Evolutionary conservation across 2,113 vertebrate genomes (phyloP).

Genomic region (Rattus rattus): DNA sequence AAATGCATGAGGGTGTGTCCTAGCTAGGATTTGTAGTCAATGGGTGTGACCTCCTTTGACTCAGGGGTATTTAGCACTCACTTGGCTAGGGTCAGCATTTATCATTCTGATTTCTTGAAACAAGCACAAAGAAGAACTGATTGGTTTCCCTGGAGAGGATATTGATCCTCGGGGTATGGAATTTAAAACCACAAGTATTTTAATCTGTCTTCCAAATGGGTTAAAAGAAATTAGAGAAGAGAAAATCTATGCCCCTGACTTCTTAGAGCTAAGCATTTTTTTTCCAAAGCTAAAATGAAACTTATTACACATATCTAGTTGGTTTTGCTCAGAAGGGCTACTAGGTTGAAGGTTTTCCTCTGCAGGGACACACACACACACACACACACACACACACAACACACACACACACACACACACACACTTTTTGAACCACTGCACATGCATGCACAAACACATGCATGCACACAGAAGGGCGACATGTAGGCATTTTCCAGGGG

Average conservation of each 20-base stretch:
- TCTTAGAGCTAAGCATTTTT: neutral
- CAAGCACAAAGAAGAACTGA: neutral
- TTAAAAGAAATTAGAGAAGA: neutral
- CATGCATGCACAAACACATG: neutral
- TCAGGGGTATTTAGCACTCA: neutral
- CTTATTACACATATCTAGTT: neutral
- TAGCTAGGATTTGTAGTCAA: neutral
- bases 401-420: neutral
- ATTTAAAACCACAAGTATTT: constrained; percentile 37
- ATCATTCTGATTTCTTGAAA: neutral
- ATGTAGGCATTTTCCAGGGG: no score
- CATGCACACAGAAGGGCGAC: no score
- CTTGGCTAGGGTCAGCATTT: neutral
- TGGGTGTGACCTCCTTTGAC: neutral
- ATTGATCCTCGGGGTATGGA: neutral
- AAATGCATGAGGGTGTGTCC: neutral
- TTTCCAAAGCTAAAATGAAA: neutral
- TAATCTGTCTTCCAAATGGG: neutral
- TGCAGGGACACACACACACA: no score
- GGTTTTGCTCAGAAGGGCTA: neutral
- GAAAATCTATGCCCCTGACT: neutral
- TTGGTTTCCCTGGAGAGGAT: constrained; percentile 5
- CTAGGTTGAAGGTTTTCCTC: neutral
- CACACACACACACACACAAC: neutral
- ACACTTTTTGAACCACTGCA: neutral